Percentiles rank a stretch among this genome's conserved stretches.
Evolutionary conservation across 2,888 invertebrate species (phyloP).

Genomic region (Scaptomyza polygonia): DNA sequence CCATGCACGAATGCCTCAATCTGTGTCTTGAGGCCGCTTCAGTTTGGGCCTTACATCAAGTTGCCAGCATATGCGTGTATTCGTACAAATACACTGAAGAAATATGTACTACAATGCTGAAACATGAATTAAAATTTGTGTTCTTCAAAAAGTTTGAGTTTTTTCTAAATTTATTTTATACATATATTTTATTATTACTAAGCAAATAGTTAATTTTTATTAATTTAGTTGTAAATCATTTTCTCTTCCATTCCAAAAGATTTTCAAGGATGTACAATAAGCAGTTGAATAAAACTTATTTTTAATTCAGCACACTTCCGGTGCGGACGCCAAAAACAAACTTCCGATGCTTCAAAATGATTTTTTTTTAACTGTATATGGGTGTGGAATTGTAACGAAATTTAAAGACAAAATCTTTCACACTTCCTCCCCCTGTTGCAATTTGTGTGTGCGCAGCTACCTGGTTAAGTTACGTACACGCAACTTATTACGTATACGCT

Average conservation of each 20-base stretch:
- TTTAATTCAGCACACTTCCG: no score
- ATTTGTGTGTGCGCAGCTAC: conserved; percentile 1
- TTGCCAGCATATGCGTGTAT: conserved; percentile 18
- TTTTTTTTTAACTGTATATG: conserved; percentile 11
- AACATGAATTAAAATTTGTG: no score
- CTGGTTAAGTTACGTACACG: conserved; percentile 27
- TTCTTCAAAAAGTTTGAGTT: no score
- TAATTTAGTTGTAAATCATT: no score
- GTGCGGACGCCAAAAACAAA: no score
- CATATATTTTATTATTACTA: no score
- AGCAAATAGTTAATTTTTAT: no score
- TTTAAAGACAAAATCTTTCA: conserved; percentile 67
- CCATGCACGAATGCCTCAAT: conserved; percentile 74
- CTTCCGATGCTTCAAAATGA: no score
- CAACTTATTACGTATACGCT: neutral
- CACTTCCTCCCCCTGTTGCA: conserved; percentile 17
- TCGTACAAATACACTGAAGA: neutral
- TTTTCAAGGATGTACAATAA: no score
- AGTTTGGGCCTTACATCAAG: conserved; percentile 46
- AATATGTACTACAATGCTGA: neutral
- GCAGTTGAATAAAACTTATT: no score
- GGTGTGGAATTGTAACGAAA: conserved; percentile 64
- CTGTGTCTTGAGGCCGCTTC: conserved; percentile 71
- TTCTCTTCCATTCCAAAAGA: no score
- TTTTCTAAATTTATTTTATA: no score